Percentiles rank a stretch among this genome's conserved stretches.
phyloP scores from a whole-genome alignment of 2,888 invertebrate genomes.

The Camptogramma bilineatum region DNA sequence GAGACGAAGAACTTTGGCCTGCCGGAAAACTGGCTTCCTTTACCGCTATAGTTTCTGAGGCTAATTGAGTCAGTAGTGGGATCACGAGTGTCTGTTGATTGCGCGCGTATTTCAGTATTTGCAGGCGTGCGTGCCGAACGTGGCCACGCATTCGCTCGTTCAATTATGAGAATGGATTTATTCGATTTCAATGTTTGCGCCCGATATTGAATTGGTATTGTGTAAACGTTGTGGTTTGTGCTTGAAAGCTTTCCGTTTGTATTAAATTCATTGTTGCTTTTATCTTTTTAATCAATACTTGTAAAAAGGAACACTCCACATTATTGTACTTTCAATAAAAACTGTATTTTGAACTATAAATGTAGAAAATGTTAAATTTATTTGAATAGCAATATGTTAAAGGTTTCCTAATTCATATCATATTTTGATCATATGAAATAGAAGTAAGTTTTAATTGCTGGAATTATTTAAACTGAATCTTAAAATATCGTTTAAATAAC shows the following conservation, averaged over 20 bases:
- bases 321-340: not conserved
- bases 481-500: no score
- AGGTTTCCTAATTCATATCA: not conserved
- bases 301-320: not conserved
- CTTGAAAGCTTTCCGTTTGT: constrained; percentile 44
- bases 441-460: no score
- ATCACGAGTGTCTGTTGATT: constrained; percentile 36
- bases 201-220: constrained; percentile 43
- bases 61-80: constrained; percentile 48
- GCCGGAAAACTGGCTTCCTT: constrained; percentile 58
- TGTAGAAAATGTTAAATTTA: not conserved
- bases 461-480: no score
- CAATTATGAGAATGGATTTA: constrained; percentile 52
- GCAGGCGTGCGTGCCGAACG: constrained; percentile 48
- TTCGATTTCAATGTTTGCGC: constrained; percentile 43
- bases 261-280: constrained; percentile 28
- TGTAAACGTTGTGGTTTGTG: constrained; percentile 41
- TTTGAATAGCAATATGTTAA: not conserved
- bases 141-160: constrained; percentile 55
- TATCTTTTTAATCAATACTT: constrained; percentile 13
- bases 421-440: not conserved
- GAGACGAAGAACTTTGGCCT: constrained; percentile 67
- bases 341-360: not conserved
- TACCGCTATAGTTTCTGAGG: constrained; percentile 55
- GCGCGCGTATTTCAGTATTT: constrained; percentile 46